Base-by-base conservation (phyloP, 1,140 invertebrate species). In the Bombus waltoni region DNA sequence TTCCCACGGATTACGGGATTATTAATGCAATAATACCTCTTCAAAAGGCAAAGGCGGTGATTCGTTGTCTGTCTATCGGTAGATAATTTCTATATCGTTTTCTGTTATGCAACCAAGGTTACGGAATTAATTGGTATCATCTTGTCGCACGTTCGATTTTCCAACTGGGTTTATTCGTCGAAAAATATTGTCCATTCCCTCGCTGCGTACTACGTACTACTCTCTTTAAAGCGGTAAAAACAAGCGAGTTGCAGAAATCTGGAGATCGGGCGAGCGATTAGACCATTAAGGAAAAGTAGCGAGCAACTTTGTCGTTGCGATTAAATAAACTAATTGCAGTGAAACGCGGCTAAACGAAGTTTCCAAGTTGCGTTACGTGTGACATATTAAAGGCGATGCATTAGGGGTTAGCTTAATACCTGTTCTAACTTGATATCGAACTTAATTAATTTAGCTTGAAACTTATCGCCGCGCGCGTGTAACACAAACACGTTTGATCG, bases 281-380 rank as follows among this genome's bases (percentile, higher is more conserved):
- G 42, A 83, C 38, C 22, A 40, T 28, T 18, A 32, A 47, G 32
- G 71, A 47, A 65, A 32, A 62, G 6, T 53, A 5, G 42, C 42
- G 42, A 11, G 13, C 25, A 42, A 59, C 59, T 75, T 83, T 66
- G 72, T 83, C 59, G 47, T 22, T 53, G 35, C 32, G 81, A 83
- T 83, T 83, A 83, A 83, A 83, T 44, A 42, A 83, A 83, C 42
- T 83, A 83, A 83, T 83, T 83, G 57, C 72, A n/a, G 32, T 13
- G 59, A 47, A 66, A 44, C 74, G 11, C 25, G 42, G 35, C 35
- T 47, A 66, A 76, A 66, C 72, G 42, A 76, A 75, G 81, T 83
- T 83, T 53, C 81, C 53, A 66, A 75, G 57, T 83, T 47, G 42
- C 75, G 81, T 47, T 47, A 83, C 81, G 40, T 76, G 81, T 65